Percentiles rank a stretch among this genome's conserved stretches.
These are phyloP conservation scores for Branchipolynoe longqiensis DNA, from an alignment of 2,888 invertebrate genomes.

Conservation along the genomic window DNA sequence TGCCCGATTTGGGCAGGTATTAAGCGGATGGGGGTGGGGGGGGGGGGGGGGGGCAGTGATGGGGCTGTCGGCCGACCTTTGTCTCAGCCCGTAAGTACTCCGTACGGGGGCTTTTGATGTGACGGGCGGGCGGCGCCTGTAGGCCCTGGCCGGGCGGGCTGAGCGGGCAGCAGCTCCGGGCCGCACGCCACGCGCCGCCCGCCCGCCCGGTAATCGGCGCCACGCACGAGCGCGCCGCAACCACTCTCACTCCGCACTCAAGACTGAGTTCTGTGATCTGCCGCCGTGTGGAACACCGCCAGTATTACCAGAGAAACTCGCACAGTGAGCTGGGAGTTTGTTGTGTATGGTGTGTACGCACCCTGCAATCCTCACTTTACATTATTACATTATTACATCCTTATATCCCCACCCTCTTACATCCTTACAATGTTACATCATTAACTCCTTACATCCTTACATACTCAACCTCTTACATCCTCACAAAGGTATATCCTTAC, in stretches of 20 bases:
- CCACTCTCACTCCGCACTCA: background rate
- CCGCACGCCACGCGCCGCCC: background rate
- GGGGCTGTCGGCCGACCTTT: conserved; percentile 12
- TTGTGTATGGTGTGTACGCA: too few relatives aligned
- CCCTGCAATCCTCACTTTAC: too few relatives aligned
- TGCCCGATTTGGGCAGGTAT: background rate
- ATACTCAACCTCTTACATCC: background rate
- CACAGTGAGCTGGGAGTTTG: too few relatives aligned
- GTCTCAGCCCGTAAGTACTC: background rate
- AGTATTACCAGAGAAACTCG: too few relatives aligned
- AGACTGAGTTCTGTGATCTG: too few relatives aligned
- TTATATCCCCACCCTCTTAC: background rate
- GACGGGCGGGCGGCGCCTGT: background rate
- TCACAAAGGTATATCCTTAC: background rate
- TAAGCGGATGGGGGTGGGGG: background rate
- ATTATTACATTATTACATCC: too few relatives aligned
- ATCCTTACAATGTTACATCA: background rate
- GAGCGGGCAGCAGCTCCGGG: background rate
- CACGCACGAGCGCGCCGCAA: conserved; percentile 29
- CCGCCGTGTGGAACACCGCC: too few relatives aligned
- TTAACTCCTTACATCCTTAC: background rate
- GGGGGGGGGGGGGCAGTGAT: background rate
- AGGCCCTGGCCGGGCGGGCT: too few relatives aligned
- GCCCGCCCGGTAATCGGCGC: background rate
- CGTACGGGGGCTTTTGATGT: background rate